Evolutionary conservation across 2,113 vertebrate genomes (phyloP).

Genomic region (Kryptolebias marmoratus): DNA sequence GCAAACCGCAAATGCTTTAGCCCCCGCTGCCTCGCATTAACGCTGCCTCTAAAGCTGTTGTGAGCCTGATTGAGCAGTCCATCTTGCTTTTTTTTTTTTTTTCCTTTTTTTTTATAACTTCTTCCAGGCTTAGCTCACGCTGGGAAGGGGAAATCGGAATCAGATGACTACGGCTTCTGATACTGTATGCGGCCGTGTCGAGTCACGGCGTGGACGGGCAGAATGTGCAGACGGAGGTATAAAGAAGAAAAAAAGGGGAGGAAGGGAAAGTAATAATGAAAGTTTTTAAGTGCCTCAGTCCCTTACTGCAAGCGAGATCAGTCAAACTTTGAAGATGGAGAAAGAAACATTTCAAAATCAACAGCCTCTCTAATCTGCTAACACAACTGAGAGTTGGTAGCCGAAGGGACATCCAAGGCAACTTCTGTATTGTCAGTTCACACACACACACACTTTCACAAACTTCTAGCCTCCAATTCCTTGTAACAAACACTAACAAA

Average conservation of each 20-base stretch:
- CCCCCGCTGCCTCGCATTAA: conserved; percentile 39
- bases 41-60: conserved; percentile 30
- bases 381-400: conserved; percentile 66
- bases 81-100: conserved; percentile 18
- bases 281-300: conserved; percentile 62
- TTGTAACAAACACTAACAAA: conserved; percentile 20
- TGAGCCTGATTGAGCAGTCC: conserved; percentile 55
- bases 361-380: conserved; percentile 74
- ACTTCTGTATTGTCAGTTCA: conserved; percentile 72
- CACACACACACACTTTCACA: conserved; percentile 34
- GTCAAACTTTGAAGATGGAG: conserved; percentile 72
- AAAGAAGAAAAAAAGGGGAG: neutral
- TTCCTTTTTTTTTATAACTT: neutral
- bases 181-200: conserved; percentile 19
- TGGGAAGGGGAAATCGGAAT: conserved; percentile 27
- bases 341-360: conserved; percentile 70
- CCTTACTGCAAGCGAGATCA: conserved; percentile 62
- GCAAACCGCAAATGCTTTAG: conserved; percentile 37
- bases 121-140: conserved; percentile 31
- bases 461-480: conserved; percentile 35
- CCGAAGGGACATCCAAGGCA: conserved; percentile 62
- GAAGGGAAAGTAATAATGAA: conserved; percentile 42
- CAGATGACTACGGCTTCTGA: conserved; percentile 14
- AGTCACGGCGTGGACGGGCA: neutral
- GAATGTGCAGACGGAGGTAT: conserved; percentile 15